A percentile compares a stretch with the other conserved stretches of the same genome.
These are phyloP conservation scores for Leuciscus idus DNA, from an alignment of 2,113 vertebrate species.

Conservation along the genomic window DNA sequence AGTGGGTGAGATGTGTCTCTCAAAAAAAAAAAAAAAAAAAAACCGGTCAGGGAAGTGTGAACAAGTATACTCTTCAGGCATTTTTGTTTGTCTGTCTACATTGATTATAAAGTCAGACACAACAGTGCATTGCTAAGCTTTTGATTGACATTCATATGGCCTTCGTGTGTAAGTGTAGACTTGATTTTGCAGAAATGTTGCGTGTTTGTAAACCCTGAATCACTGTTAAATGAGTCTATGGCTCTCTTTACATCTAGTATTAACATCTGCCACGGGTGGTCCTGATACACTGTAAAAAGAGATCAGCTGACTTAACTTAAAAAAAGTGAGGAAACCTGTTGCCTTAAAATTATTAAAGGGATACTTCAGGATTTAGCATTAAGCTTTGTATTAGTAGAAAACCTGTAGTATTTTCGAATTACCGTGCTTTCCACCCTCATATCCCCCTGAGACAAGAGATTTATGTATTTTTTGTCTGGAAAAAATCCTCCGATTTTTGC, in stretches of 20 bases:
- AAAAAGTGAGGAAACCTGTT: too few species aligned
- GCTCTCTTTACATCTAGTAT: slow-evolving; percentile 4
- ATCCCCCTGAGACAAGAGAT: too few species aligned
- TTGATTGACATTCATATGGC: neutral
- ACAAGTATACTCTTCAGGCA: neutral
- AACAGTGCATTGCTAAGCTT: neutral
- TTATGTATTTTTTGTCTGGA: too few species aligned
- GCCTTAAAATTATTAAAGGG: too few species aligned
- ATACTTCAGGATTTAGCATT: too few species aligned
- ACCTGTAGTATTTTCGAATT: too few species aligned
- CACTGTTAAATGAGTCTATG: neutral
- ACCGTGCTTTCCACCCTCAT: too few species aligned
- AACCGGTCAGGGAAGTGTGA: neutral
- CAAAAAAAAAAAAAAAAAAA: neutral
- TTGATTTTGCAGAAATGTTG: neutral
- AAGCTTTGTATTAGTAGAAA: too few species aligned
- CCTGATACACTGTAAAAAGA: too few species aligned
- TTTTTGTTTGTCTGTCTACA: neutral
- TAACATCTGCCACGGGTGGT: neutral
- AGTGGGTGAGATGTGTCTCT: slow-evolving; percentile 9
- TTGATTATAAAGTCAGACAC: neutral
- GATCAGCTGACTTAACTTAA: too few species aligned
- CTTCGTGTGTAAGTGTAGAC: neutral
- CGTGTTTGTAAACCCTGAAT: neutral
- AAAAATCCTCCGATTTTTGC: too few species aligned